phyloP scores from a whole-genome alignment of 2,888 invertebrate species.

The Mechanitis mazaeus region DNA sequence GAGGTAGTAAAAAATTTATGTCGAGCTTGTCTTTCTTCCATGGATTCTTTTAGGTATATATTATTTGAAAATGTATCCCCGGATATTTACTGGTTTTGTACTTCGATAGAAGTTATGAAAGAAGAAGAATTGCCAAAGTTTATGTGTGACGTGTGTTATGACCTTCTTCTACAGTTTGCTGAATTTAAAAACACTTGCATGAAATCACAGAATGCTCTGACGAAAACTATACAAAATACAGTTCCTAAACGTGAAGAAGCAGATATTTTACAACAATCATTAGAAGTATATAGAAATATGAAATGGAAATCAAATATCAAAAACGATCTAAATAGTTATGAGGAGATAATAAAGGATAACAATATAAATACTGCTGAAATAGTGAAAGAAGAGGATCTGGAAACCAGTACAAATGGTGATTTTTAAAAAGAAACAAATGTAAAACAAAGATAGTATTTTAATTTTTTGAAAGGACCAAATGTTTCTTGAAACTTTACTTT shows the following conservation, averaged over 20 bases:
- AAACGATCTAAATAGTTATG: not conserved
- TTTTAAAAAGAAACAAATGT: not conserved
- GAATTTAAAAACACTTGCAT: slow-evolving; percentile 63
- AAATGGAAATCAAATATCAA: not conserved
- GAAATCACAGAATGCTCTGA: slow-evolving; percentile 51
- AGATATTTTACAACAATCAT: slow-evolving; percentile 6
- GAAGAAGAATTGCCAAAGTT: slow-evolving; percentile 54
- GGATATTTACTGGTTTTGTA: slow-evolving; percentile 59
- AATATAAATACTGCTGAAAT: slow-evolving; percentile 23
- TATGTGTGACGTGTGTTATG: slow-evolving; percentile 57
- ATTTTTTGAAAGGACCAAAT: no score
- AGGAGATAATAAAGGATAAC: not conserved
- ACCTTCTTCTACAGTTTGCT: slow-evolving; percentile 47
- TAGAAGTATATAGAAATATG: not conserved
- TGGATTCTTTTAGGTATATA: slow-evolving; percentile 48
- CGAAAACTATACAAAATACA: slow-evolving; percentile 16
- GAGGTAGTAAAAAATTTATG: slow-evolving; percentile 44
- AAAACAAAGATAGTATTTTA: no score
- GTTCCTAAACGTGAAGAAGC: slow-evolving; percentile 13
- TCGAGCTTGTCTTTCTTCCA: slow-evolving; percentile 56
- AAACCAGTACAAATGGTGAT: slow-evolving; percentile 14
- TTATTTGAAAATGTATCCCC: slow-evolving; percentile 55
- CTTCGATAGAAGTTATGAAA: slow-evolving; percentile 58
- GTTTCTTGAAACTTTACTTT: no score
- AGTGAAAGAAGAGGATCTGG: slow-evolving; percentile 13